A percentile compares a stretch with the other conserved stretches of the same genome.
Conservation (phyloP, 2,113 vertebrate genomes). For the Ictalurus punctatus region DNA sequence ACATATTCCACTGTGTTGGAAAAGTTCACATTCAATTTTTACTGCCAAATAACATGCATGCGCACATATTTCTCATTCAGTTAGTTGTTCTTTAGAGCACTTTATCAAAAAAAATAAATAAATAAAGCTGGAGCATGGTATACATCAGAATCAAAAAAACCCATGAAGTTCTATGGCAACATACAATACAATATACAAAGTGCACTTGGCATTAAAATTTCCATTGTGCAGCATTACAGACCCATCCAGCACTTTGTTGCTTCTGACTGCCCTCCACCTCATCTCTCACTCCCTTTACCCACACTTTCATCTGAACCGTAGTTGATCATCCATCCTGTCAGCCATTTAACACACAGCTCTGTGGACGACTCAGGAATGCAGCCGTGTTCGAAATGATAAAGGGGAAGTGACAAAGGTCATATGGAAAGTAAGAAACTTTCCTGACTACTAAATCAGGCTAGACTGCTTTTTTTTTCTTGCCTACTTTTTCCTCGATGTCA, state of each 20-base stretch:
- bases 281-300: slow-evolving; percentile 36
- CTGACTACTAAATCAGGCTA: slow-evolving; percentile 70
- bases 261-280: slow-evolving; percentile 29
- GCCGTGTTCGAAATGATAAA: slow-evolving; percentile 77
- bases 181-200: not conserved
- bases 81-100: slow-evolving; percentile 62
- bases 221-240: slow-evolving; percentile 41
- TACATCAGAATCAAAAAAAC: not conserved
- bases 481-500: not conserved
- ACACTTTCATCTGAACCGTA: not conserved
- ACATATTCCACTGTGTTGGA: slow-evolving; percentile 18
- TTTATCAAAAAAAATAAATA: slow-evolving; percentile 9
- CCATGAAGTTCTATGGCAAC: not conserved
- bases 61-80: slow-evolving; percentile 37
- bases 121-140: not conserved
- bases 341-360: slow-evolving; percentile 66
- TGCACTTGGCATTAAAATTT: slow-evolving; percentile 28
- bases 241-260: slow-evolving; percentile 23
- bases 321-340: slow-evolving; percentile 38
- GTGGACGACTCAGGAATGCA: slow-evolving; percentile 57
- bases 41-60: slow-evolving; percentile 20
- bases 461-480: slow-evolving; percentile 15
- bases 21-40: slow-evolving; percentile 30
- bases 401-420: slow-evolving; percentile 75
- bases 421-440: slow-evolving; percentile 73